Conservation (phyloP, 2,888 invertebrate genomes). For the Nowickia ferox region DNA sequence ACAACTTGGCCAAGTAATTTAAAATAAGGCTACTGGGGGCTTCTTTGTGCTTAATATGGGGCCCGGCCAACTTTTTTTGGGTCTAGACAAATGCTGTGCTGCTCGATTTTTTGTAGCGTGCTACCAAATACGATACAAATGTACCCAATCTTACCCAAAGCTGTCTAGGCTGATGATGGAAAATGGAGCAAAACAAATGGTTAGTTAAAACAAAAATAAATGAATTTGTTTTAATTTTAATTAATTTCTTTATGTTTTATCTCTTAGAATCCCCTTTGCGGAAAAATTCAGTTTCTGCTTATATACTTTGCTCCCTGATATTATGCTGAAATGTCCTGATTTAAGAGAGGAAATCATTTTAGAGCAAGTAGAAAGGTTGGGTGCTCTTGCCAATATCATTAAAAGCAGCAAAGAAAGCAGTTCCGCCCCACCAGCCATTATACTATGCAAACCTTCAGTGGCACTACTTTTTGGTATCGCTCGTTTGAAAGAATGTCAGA, state of each 20-base stretch:
- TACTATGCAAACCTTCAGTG: slow-evolving; percentile 92
- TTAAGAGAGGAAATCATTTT: slow-evolving; percentile 93
- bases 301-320: slow-evolving; percentile 96
- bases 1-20: too few relatives aligned
- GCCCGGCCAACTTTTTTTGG: too few relatives aligned
- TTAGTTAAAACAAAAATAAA: slow-evolving; percentile 85
- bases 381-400: slow-evolving; percentile 88
- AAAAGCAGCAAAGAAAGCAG: slow-evolving; percentile 85
- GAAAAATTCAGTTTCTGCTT: slow-evolving; percentile 98
- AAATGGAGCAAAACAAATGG: slow-evolving; percentile 88
- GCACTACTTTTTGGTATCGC: slow-evolving; percentile 94
- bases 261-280: slow-evolving; percentile 92
- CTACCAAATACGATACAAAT: too few relatives aligned
- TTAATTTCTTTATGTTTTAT: background rate
- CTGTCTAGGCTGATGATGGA: slow-evolving; percentile 90
- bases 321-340: slow-evolving; percentile 93
- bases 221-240: too few relatives aligned
- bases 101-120: too few relatives aligned
- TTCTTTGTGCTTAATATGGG: too few relatives aligned
- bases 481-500: slow-evolving; percentile 93
- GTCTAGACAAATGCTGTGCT: too few relatives aligned
- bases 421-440: slow-evolving; percentile 86
- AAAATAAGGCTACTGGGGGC: too few relatives aligned
- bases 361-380: slow-evolving; percentile 92
- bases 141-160: slow-evolving; percentile 90